Percentiles rank a stretch among this genome's conserved stretches.
Evolutionary conservation across 2,113 vertebrate species (phyloP).

Genomic region (Nansenia antarctica): DNA sequence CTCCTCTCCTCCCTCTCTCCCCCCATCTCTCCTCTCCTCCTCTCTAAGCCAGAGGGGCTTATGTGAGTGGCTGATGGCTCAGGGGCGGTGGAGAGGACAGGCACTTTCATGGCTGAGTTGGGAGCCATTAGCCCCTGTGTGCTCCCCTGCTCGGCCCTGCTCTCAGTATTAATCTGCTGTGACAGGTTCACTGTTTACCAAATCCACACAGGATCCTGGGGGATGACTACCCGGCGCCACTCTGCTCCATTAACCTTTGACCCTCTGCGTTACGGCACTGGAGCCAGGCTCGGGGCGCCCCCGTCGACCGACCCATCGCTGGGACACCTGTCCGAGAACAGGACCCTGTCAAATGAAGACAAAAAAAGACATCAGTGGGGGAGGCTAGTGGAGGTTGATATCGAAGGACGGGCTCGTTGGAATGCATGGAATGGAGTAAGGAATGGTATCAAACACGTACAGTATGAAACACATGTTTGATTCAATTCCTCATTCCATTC

Average conservation of each 20-base stretch:
- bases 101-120: constrained; percentile 70
- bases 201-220: constrained; percentile 75
- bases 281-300: constrained; percentile 62
- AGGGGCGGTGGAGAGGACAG: constrained; percentile 63
- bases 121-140: constrained; percentile 70
- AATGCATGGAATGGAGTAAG: too few relatives aligned
- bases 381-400: too few relatives aligned
- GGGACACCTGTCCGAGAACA: constrained; percentile 54
- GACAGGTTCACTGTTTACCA: constrained; percentile 82
- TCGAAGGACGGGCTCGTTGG: too few relatives aligned
- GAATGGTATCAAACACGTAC: too few relatives aligned
- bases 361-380: too few relatives aligned
- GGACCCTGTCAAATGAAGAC: constrained; percentile 7
- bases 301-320: constrained; percentile 47
- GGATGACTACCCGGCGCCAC: constrained; percentile 72
- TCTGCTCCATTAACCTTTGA: constrained; percentile 82
- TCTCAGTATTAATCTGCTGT: constrained; percentile 79
- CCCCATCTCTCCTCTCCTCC: constrained; percentile 1
- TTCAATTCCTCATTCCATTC: too few relatives aligned
- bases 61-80: constrained; percentile 47
- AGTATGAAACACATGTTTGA: too few relatives aligned
- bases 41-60: constrained; percentile 42
- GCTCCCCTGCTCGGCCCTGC: constrained; percentile 54
- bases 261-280: constrained; percentile 60
- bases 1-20: constrained; percentile 7